Percentiles rank a stretch among this genome's conserved stretches.
Evolutionary conservation across 2,888 invertebrate genomes (phyloP).

Genomic region (Galerucella nymphaeae): DNA sequence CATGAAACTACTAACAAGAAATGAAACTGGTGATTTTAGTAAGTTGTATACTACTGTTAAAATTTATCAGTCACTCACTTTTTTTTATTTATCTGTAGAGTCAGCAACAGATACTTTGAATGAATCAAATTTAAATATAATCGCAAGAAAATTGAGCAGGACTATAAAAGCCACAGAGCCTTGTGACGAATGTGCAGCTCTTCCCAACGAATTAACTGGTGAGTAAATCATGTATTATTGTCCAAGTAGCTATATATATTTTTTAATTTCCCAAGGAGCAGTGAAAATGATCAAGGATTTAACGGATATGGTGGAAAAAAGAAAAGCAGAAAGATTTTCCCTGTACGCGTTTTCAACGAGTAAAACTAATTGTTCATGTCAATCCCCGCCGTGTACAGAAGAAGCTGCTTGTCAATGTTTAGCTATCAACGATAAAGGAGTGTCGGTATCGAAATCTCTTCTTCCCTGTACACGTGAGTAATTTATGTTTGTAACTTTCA

Average conservation of each 20-base stretch:
- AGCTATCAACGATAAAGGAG: constrained; percentile 33
- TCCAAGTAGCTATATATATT: not conserved
- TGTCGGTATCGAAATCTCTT: constrained; percentile 19
- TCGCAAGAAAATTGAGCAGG: constrained; percentile 58
- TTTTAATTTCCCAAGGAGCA: constrained; percentile 44
- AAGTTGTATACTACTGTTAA: constrained; percentile 9
- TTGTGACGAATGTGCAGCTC: constrained; percentile 51
- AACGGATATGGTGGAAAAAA: constrained; percentile 56
- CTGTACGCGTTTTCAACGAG: constrained; percentile 10
- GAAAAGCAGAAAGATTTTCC: constrained; percentile 39
- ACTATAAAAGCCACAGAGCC: constrained; percentile 55
- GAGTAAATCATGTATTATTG: not conserved
- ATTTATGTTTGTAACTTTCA: no score
- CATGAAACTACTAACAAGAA: constrained; percentile 50
- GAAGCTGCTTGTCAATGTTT: constrained; percentile 38
- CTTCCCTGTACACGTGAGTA: constrained; percentile 8
- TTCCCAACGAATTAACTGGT: constrained; percentile 55
- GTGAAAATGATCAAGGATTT: constrained; percentile 58
- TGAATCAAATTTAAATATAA: constrained; percentile 52
- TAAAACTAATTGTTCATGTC: constrained; percentile 40
- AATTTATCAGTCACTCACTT: not conserved
- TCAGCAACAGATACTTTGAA: constrained; percentile 1
- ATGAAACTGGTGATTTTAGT: constrained; percentile 13
- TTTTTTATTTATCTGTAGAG: not conserved
- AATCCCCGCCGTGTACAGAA: constrained; percentile 37